These are phyloP conservation scores for Cabera pusaria DNA, from an alignment of 2,888 invertebrate species.

Conservation along the genomic window DNA sequence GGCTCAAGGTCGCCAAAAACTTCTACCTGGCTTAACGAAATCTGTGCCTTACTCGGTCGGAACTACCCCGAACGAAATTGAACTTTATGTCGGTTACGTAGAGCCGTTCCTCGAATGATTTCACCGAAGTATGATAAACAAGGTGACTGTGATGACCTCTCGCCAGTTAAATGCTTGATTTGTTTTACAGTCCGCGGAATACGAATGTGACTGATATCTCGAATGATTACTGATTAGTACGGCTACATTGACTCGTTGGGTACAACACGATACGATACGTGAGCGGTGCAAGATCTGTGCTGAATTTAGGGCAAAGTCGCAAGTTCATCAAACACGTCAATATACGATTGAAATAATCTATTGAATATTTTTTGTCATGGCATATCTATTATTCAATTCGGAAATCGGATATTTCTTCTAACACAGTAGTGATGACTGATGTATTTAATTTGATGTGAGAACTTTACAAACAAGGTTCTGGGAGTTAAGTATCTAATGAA, in stretches of 20 bases:
- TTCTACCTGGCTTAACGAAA: slow-evolving; percentile 46
- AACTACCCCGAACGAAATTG: slow-evolving; percentile 31
- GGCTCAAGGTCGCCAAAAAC: slow-evolving; percentile 50
- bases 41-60: slow-evolving; percentile 39
- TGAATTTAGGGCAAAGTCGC: slow-evolving; percentile 3
- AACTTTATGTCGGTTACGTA: slow-evolving; percentile 36
- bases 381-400: too few relatives aligned
- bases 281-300: neutral
- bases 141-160: slow-evolving; percentile 48
- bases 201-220: slow-evolving; percentile 14
- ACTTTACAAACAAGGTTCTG: slow-evolving; percentile 14
- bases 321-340: too few relatives aligned
- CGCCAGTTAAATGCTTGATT: slow-evolving; percentile 38
- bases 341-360: too few relatives aligned
- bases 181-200: slow-evolving; percentile 34
- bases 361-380: too few relatives aligned
- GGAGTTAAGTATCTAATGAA: slow-evolving; percentile 14
- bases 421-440: too few relatives aligned
- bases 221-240: too few relatives aligned
- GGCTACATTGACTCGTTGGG: too few relatives aligned
- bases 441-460: slow-evolving; percentile 9
- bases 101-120: slow-evolving; percentile 26
- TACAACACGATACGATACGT: too few relatives aligned
- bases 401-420: too few relatives aligned
- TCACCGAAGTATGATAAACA: slow-evolving; percentile 34